A percentile compares a stretch with the other conserved stretches of the same genome.
Evolutionary conservation across 1,140 invertebrate species (phyloP).

Genomic region (Ctenoplectra terminalis): DNA sequence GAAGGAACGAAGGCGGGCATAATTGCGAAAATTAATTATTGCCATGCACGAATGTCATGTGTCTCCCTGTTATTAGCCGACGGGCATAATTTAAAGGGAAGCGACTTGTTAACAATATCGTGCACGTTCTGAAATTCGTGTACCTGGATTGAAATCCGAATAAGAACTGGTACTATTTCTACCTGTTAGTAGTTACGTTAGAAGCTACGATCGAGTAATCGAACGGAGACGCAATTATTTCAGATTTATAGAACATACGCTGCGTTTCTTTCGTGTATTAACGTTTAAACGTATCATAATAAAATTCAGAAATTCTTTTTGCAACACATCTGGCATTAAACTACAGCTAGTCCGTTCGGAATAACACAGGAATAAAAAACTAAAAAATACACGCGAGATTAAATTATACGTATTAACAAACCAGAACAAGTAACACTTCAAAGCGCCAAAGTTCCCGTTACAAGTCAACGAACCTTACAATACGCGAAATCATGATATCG

Average conservation of each 20-base stretch:
- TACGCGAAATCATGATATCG: background rate
- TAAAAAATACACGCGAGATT: no score
- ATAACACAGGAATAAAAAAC: no score
- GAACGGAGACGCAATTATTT: background rate
- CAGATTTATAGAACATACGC: no score
- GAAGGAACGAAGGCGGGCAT: constrained; percentile 63
- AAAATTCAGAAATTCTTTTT: no score
- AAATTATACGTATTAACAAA: no score
- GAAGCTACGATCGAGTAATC: background rate
- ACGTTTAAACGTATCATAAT: no score
- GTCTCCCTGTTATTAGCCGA: constrained; percentile 78
- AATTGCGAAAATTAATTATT: constrained; percentile 82
- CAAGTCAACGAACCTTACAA: background rate
- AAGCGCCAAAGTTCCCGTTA: background rate
- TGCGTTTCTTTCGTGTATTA: no score
- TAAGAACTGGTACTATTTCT: background rate
- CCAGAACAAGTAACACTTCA: background rate
- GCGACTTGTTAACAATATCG: constrained; percentile 79
- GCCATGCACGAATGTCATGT: constrained; percentile 80
- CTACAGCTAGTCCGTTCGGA: no score
- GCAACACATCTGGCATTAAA: no score
- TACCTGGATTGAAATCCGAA: constrained; percentile 14
- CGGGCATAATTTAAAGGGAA: constrained; percentile 79
- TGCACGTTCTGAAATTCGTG: constrained; percentile 60
- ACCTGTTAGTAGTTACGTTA: background rate